Evolutionary conservation across 2,113 vertebrate genomes (phyloP).

Genomic region (Pleuronectes platessa): DNA sequence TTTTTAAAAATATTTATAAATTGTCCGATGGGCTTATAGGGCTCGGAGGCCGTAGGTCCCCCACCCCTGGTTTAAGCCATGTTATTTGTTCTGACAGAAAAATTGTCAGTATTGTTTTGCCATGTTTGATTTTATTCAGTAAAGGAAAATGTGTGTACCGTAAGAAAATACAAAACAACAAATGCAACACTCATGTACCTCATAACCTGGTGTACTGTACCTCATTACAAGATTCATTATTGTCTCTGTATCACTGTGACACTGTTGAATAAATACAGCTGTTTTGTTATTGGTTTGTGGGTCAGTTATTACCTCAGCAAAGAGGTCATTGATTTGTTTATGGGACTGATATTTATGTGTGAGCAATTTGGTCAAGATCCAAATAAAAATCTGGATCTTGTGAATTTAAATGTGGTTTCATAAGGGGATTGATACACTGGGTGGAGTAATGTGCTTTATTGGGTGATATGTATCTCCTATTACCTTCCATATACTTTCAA

Average conservation of each 20-base stretch:
- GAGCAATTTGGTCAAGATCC: no score
- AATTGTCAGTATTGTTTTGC: slow-evolving; percentile 36
- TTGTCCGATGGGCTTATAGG: neutral
- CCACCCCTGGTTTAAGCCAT: neutral
- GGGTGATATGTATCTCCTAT: neutral
- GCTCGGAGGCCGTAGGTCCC: neutral
- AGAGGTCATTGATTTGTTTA: no score
- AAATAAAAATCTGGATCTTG: no score
- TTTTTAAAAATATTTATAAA: neutral
- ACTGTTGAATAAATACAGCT: slow-evolving; percentile 65
- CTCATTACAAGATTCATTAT: slow-evolving; percentile 42
- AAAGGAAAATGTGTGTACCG: slow-evolving; percentile 1
- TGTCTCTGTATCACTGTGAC: slow-evolving; percentile 27
- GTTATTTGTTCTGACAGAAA: slow-evolving; percentile 32
- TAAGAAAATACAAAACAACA: slow-evolving; percentile 32
- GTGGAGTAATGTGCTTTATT: no score
- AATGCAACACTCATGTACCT: slow-evolving; percentile 44
- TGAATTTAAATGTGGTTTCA: no score
- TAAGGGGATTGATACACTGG: no score
- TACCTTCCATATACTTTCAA: neutral
- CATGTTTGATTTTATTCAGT: slow-evolving; percentile 28
- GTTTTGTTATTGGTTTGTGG: slow-evolving; percentile 28
- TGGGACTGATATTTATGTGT: no score
- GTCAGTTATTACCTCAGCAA: no score
- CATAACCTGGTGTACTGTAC: slow-evolving; percentile 57